Percentiles rank a stretch among this genome's conserved stretches.
phyloP scores from a whole-genome alignment of 2,797 vertebrate species.

The Malacoraja senta region DNA sequence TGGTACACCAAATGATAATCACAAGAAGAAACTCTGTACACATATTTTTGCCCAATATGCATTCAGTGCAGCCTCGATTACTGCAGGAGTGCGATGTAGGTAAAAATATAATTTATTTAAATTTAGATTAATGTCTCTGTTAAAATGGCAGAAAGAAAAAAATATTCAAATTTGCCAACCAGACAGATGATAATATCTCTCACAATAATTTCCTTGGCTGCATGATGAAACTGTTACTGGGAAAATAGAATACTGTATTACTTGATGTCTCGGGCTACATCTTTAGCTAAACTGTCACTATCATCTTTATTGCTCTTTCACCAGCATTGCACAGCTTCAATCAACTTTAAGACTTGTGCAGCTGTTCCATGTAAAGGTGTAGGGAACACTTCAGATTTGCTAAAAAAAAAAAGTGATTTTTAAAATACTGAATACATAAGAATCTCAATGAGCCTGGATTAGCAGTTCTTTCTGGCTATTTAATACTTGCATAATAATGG shows the following conservation, averaged over 20 bases:
- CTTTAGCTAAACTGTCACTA: background rate
- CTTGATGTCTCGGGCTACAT: background rate
- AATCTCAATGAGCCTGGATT: background rate
- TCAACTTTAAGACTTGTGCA: background rate
- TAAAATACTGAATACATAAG: background rate
- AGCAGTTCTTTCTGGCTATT: background rate
- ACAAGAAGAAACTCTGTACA: background rate
- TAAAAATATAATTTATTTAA: background rate
- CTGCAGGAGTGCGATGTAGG: background rate
- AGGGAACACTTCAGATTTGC: background rate
- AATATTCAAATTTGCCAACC: background rate
- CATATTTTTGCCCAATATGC: background rate
- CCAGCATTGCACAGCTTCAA: background rate
- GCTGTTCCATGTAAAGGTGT: background rate
- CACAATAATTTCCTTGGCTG: background rate
- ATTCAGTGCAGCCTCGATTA: background rate
- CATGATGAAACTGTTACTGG: background rate
- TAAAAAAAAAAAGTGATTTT: background rate
- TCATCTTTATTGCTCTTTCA: slow-evolving; percentile 6
- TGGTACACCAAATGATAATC: no score
- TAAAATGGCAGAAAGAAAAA: background rate
- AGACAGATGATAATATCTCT: background rate
- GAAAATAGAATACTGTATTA: background rate
- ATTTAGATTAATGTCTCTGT: background rate
- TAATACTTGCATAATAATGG: slow-evolving; percentile 16